phyloP scores from a whole-genome alignment of 2,888 invertebrate species.

The Lordiphosa andalusiaca region DNA sequence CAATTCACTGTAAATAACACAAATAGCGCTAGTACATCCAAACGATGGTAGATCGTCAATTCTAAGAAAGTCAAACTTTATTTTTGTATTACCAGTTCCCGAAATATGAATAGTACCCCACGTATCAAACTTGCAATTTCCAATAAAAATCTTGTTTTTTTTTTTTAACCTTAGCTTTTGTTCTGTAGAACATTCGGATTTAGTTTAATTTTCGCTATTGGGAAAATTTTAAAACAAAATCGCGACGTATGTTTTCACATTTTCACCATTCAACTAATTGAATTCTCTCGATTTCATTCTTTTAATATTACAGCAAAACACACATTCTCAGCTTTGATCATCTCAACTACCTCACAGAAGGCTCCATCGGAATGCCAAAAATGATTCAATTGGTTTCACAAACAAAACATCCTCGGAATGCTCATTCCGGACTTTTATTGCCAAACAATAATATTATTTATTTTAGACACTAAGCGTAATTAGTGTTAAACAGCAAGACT shows the following conservation, averaged over 20 bases:
- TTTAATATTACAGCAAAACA: conserved; percentile 12
- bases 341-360: conserved; percentile 21
- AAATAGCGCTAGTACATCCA: too few species aligned
- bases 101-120: too few species aligned
- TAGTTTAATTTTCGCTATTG: too few species aligned
- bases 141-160: too few species aligned
- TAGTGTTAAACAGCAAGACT: conserved; percentile 20
- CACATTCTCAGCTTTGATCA: not conserved
- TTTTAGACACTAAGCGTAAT: conserved; percentile 16
- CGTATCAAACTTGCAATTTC: too few species aligned
- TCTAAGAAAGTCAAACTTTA: too few species aligned
- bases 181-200: too few species aligned
- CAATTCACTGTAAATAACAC: too few species aligned
- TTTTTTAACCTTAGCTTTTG: too few species aligned
- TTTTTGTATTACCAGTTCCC: too few species aligned
- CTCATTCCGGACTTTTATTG: conserved; percentile 4
- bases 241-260: not conserved
- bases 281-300: not conserved
- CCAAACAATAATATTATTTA: conserved; percentile 16
- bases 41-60: too few species aligned
- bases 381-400: conserved; percentile 4
- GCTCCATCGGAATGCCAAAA: conserved; percentile 2
- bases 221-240: too few species aligned
- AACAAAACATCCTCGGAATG: conserved; percentile 7
- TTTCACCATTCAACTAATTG: not conserved